phyloP scores from a whole-genome alignment of 2,797 vertebrate species.

The Notolabrus celidotus region DNA sequence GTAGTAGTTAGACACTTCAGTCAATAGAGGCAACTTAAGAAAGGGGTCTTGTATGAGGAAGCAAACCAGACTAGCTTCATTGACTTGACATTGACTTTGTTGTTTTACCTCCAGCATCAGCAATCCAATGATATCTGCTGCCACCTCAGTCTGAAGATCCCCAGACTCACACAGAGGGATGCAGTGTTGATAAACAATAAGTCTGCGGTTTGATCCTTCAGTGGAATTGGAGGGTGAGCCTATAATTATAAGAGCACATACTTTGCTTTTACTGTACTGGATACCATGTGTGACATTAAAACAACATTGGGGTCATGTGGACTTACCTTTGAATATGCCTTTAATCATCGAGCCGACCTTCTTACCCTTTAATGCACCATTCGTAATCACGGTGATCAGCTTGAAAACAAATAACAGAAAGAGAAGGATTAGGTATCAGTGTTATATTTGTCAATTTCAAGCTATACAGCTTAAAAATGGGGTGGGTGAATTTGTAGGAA shows the following conservation, averaged over 20 bases:
- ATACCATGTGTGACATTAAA: not conserved
- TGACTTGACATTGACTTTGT: not conserved
- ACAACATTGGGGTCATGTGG: not conserved
- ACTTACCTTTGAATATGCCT: conserved; percentile 91
- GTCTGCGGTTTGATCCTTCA: conserved; percentile 87
- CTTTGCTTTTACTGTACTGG: not conserved
- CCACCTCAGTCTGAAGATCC: conserved; percentile 90
- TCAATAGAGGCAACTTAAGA: not conserved
- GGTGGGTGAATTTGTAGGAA: not conserved
- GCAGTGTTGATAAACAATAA: conserved; percentile 90
- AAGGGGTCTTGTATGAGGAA: not conserved
- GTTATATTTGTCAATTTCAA: too few relatives aligned
- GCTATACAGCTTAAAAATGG: rapidly evolving
- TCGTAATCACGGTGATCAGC: conserved; percentile 87
- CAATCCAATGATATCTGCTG: conserved; percentile 92
- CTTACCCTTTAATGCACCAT: conserved; percentile 88
- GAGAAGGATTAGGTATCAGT: too few relatives aligned
- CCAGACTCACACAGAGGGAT: conserved; percentile 94
- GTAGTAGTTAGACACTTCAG: not conserved
- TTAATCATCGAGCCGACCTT: conserved; percentile 86
- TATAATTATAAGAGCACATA: conserved; percentile 57
- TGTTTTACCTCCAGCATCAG: conserved; percentile 95
- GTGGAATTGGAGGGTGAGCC: conserved; percentile 88
- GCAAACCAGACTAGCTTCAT: not conserved
- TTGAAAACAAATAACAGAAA: conserved; percentile 64